Percentiles rank a stretch among this genome's conserved stretches.
These are phyloP conservation scores for Pseudomugil tenellus DNA, from an alignment of 2,797 vertebrate species.

Conservation along the genomic window DNA sequence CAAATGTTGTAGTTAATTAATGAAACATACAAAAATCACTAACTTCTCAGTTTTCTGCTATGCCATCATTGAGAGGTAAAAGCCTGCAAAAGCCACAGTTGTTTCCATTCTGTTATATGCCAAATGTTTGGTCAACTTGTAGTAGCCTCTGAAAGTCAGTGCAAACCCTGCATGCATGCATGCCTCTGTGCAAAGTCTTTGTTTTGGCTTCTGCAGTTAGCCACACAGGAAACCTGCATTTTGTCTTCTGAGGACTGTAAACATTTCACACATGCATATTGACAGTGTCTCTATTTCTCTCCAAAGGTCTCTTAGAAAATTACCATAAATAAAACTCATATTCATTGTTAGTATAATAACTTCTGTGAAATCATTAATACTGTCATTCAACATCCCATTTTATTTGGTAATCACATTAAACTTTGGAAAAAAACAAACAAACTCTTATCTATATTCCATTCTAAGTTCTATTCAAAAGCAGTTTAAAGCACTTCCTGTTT, in stretches of 20 bases:
- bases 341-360: background rate
- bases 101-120: conserved; percentile 55
- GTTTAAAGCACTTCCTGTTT: background rate
- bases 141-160: conserved; percentile 6
- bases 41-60: background rate
- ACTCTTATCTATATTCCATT: background rate
- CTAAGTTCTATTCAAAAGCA: background rate
- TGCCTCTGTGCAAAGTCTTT: background rate
- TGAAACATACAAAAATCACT: background rate
- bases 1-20: background rate
- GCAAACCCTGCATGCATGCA: background rate
- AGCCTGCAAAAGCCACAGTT: conserved; percentile 48
- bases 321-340: too few relatives aligned
- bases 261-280: conserved; percentile 3
- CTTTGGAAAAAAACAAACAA: background rate
- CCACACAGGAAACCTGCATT: conserved; percentile 35
- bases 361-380: background rate
- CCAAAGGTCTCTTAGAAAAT: background rate
- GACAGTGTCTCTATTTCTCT: background rate
- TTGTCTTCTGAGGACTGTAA: conserved; percentile 4
- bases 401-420: background rate
- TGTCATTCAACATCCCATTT: background rate
- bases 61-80: conserved; percentile 1
- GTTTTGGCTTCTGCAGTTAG: conserved; percentile 13
- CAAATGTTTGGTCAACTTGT: conserved; percentile 50